Evolutionary conservation across 1,140 invertebrate genomes (phyloP), one percentile per base, ranked within the genome.

Genomic region (Drosophila kepulauana): DNA sequence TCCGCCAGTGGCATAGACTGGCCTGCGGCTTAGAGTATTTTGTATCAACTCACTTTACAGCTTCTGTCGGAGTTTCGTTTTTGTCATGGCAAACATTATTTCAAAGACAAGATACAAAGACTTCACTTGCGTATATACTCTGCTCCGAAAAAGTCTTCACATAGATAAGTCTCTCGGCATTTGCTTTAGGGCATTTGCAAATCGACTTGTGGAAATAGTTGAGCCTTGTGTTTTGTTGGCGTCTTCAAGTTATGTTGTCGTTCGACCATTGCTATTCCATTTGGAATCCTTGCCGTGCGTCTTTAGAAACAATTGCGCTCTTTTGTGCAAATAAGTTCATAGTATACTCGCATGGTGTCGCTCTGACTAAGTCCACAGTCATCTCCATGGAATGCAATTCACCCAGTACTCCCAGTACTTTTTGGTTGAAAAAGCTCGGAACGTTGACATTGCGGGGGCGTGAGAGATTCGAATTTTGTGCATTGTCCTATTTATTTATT

Each of bases 401-500:
- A 38, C 48, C 58, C 35, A 10, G 28, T 11, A 63, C 10, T 43
- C 66, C 61, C 64, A 58, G 11, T 49, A 59, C 15, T 62, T 64
- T 57, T 41, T 57, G 59, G 66, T 77, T 58, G 46, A 49, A 62
- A 51, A 75, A 54, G 58, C 45, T 68, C 8, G 67, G 63, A 57
- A 45, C 46, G 82, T 81, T 79, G 82, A 79, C 82, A 76, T 68
- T 72, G 72, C 28, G 15, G 45, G 45, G 59, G 35, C 49, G 58
- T 38, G 3, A 25, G 20, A 43, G 28, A 11, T 48, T 69, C 58
- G 49, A 69, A 75, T 75, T 75, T 57, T 87, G 79, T 87, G 80
- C 84, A 88, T 88, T 87, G 84, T 87, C 61, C 80, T 78, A 84
- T 89, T 88, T 87, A 87, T 87, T 87, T 87, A 87, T 87, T 84